phyloP scores from a whole-genome alignment of 1,140 invertebrate genomes.

The Arctopsyche grandis region DNA sequence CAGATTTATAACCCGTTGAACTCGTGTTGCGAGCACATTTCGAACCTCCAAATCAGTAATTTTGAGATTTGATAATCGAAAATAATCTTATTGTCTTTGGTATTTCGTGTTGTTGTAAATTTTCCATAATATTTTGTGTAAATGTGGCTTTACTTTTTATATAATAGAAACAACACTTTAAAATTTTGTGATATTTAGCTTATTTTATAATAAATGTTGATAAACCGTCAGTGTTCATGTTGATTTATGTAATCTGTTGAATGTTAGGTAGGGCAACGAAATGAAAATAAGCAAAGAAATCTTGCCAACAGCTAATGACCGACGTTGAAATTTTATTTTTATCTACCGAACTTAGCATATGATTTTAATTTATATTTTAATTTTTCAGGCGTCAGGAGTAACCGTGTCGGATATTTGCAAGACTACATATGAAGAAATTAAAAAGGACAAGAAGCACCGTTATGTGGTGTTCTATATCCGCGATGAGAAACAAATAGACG shows the following conservation, averaged over 20 bases:
- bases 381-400: conserved; percentile 90
- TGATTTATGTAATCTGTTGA: conserved; percentile 22
- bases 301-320: conserved; percentile 30
- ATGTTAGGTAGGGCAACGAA: neutral
- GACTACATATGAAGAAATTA: conserved; percentile 95
- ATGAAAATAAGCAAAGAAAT: neutral
- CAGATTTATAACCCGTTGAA: too few relatives aligned
- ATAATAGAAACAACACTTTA: too few relatives aligned
- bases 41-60: too few relatives aligned
- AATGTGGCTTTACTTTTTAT: too few relatives aligned
- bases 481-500: conserved; percentile 94
- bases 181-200: too few relatives aligned
- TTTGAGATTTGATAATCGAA: too few relatives aligned
- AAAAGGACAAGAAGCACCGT: conserved; percentile 96
- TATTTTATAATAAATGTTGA: too few relatives aligned
- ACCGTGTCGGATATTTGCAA: conserved; percentile 95
- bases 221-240: neutral
- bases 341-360: neutral
- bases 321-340: conserved; percentile 18
- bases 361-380: neutral
- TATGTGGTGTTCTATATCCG: conserved; percentile 96
- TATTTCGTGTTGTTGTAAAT: too few relatives aligned
- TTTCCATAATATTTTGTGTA: too few relatives aligned
- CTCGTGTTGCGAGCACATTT: too few relatives aligned
- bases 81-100: too few relatives aligned